Conservation (phyloP, 1,140 invertebrate species). For the Lutraria rhynchaena region DNA sequence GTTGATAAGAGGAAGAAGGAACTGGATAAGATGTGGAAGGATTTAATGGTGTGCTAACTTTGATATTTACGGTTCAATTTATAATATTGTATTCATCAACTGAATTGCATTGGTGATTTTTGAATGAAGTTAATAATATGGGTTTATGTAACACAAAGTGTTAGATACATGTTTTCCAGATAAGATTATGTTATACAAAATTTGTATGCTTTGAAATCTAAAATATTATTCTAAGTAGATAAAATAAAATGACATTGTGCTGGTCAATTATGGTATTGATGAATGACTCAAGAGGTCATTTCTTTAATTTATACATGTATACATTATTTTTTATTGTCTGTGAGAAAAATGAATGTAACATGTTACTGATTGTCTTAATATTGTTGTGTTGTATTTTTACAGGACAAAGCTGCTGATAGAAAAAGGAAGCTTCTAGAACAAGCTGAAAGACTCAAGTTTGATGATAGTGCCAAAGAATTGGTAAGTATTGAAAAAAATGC, state of each 20-base stretch:
- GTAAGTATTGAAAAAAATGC: no score
- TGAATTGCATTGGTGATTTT: neutral
- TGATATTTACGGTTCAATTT: neutral
- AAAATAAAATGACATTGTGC: no score
- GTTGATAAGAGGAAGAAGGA: conserved; percentile 93
- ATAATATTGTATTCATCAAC: neutral
- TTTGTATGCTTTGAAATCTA: no score
- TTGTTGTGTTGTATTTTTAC: conserved; percentile 68
- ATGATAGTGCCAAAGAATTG: conserved; percentile 91
- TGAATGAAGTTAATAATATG: neutral
- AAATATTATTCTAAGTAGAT: no score
- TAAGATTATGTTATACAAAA: no score
- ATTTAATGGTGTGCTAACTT: conserved; percentile 85
- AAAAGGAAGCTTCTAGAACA: conserved; percentile 90
- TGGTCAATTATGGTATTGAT: no score
- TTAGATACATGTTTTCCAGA: no score
- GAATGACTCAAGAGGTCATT: no score
- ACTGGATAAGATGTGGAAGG: conserved; percentile 93
- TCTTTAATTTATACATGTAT: no score
- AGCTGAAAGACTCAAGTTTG: conserved; percentile 97
- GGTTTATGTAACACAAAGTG: neutral
- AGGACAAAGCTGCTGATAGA: conserved; percentile 91
- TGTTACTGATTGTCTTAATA: no score
- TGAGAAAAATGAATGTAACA: no score
- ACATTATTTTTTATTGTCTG: no score